A percentile compares a stretch with the other conserved stretches of the same genome.
phyloP scores from a whole-genome alignment of 2,888 invertebrate genomes.

The Caenorhabditis becei region DNA sequence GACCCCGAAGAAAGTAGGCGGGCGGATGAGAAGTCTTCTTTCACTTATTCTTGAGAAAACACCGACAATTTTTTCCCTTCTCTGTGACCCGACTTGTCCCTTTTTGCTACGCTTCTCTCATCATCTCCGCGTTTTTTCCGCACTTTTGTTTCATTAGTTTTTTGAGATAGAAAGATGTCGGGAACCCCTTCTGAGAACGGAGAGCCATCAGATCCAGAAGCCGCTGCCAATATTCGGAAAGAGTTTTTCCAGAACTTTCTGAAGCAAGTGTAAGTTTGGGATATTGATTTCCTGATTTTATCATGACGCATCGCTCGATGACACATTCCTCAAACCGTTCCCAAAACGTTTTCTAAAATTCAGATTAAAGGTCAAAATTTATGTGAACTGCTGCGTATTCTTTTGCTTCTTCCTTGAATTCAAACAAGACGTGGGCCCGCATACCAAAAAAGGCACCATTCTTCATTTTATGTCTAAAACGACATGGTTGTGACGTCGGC shows the following conservation, averaged over 20 bases:
- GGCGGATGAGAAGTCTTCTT: background rate
- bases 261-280: slow-evolving; percentile 30
- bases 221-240: slow-evolving; percentile 11
- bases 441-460: background rate
- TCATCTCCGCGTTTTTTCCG: background rate
- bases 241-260: slow-evolving; percentile 38
- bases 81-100: background rate
- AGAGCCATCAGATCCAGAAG: background rate
- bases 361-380: background rate
- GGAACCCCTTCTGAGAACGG: background rate
- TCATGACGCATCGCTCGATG: too few species aligned
- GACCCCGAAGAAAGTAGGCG: slow-evolving; percentile 16
- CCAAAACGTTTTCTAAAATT: background rate
- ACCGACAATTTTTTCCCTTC: slow-evolving; percentile 5
- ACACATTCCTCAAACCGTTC: too few species aligned
- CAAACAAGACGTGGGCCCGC: background rate
- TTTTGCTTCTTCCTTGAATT: background rate
- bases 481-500: slow-evolving; percentile 3
- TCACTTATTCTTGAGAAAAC: slow-evolving; percentile 8
- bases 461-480: background rate
- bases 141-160: slow-evolving; percentile 9
- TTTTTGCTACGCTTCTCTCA: background rate
- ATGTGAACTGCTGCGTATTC: background rate
- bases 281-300: background rate
- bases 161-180: slow-evolving; percentile 17